Base-by-base conservation (phyloP, 2,797 vertebrate genomes). In the Tapirus indicus region DNA sequence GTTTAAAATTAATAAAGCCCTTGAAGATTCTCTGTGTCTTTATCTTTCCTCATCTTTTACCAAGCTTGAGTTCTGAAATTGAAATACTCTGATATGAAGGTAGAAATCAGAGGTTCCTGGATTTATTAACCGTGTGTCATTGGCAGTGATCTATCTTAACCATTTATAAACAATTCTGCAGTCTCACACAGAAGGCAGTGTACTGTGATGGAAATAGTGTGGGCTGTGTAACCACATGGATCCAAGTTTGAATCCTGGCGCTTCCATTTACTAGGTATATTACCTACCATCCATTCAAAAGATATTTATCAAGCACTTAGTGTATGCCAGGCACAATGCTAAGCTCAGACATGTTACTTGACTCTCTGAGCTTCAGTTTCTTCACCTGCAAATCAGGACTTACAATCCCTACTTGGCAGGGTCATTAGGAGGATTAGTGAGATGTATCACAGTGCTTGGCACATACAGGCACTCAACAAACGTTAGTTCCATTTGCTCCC, bases 1-100 rank as follows among this genome's bases (percentile, higher is more conserved):
- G 41, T 95, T 96, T 90, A 95, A 88, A 62, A 96, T 78, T 79
- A 83, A 94, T 80, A 66, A 90, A 80, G 14, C 18, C 58, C 41
- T 94, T 92, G 41, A 86, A 96, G 68, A 75, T 27, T 32, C 32
- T 93, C 20, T 49, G 12, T 44, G 56, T 88, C 38, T 38, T 25
- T 90, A 0, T 85, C 54, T 92, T 82, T 66, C 54, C 25, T 62
- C 35, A 69, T 66, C n/a, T 38, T 92, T 92, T 66, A 56, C 12
- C 3, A 77, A 77, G 25, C n/a, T 41, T 7, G 41, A 13, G 21
- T 79, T 93, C 86, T 89, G 32, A 75, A 32, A 80, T 49, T 60
- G 56, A 83, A 94, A 64, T 68, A 54, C 20, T 54, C 35, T 54
- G 29, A 60, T 38, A 32, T 16, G 20, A 78, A 90, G 21, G 75